Evolutionary conservation across 1,140 invertebrate genomes (phyloP), one percentile per base, ranked within the genome.

Genomic region (Lepidostoma basale): DNA sequence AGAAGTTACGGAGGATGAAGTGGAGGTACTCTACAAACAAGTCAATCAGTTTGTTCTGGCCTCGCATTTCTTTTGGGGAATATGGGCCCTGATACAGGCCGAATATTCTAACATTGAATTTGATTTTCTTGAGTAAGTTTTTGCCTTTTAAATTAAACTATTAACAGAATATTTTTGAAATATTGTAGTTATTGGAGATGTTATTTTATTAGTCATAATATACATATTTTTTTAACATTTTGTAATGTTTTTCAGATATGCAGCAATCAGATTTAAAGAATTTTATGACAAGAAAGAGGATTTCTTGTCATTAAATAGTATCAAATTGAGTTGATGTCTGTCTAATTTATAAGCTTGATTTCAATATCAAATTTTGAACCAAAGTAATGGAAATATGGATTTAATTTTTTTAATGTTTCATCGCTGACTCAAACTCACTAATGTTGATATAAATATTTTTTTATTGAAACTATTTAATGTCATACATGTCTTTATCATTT

Each of bases 61-160:
- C 0, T 85, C 93, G 3, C 93, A 97, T 81, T 89, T 98, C 67
- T 89, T 97, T 71, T 99, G 97, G 97, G 92, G 90, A 5, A 81
- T 95, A 44, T 99, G 97, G 97, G 89, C 91, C 3, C 82, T 98
- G 1, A 89, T 98, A 45, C 97, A 98, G 81, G 90, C 92, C 8
- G 88, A 94, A 78, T 86, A 94, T 83, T 98, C 97, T 0, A 86
- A 83, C 47, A 96, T 99, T 75, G 90, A 98, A 76, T 99, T 98
- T 80, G 95, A 98, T 83, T 99, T 94, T 85, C 83, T 95, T 62
- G 85, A 86, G 93, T 98, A 86, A 84, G 87, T 86, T 69, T 70
- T 62, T 45, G 26, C n/a, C 22, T n/a, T 49, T 64, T 47, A n/a
- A 12, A 47, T n/a, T 14, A 8, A 12, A 16, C 16, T 39, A 59